These are phyloP conservation scores for Eudemis profundana DNA, from an alignment of 2,888 invertebrate species.

Conservation along the genomic window DNA sequence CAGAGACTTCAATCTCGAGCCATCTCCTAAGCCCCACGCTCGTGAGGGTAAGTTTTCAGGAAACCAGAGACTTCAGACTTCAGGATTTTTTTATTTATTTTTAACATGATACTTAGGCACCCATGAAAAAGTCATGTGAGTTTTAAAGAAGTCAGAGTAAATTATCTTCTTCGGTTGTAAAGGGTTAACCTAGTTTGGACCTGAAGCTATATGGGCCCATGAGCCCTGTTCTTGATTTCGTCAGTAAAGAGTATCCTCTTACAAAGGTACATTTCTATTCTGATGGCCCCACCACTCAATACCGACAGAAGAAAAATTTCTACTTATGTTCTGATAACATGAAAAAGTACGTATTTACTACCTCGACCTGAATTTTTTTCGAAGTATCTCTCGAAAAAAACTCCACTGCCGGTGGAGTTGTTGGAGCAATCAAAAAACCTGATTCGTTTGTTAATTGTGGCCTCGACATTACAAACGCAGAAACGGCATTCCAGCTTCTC, in stretches of 20 bases:
- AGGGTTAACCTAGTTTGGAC: neutral
- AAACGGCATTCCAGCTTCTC: neutral
- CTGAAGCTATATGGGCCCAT: too few species aligned
- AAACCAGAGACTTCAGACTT: too few species aligned
- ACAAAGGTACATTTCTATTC: constrained; percentile 43
- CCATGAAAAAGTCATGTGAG: too few species aligned
- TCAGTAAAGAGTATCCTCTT: too few species aligned
- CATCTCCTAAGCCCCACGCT: too few species aligned
- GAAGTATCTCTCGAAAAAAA: constrained; percentile 43
- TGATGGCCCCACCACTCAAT: constrained; percentile 46
- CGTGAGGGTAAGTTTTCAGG: too few species aligned
- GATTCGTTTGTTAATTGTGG: neutral
- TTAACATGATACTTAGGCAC: too few species aligned
- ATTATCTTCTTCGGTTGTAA: neutral
- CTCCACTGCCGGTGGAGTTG: constrained; percentile 41
- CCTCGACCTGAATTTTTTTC: constrained; percentile 40
- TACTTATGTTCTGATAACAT: constrained; percentile 20
- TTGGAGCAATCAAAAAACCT: neutral
- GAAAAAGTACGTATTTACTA: constrained; percentile 8
- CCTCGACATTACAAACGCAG: neutral
- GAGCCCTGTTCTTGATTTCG: too few species aligned
- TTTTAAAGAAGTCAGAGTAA: too few species aligned
- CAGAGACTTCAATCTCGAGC: too few species aligned
- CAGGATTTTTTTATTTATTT: too few species aligned
- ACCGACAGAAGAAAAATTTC: constrained; percentile 40